A percentile compares a stretch with the other conserved stretches of the same genome.
Conservation (phyloP, 2,888 invertebrate species). For the Caradrina clavipalpis region DNA sequence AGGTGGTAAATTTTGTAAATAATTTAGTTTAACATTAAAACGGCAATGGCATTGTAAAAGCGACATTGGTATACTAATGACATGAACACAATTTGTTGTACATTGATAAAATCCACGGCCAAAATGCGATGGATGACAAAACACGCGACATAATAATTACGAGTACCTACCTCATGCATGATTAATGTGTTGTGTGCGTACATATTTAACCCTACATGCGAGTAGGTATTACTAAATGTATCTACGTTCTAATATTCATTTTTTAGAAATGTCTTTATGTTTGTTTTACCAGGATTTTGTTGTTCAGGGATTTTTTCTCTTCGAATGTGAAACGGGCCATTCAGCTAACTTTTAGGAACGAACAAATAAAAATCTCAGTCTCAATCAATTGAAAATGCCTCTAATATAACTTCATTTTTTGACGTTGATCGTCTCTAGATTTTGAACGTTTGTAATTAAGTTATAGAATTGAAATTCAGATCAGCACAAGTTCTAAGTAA, state of each 20-base stretch:
- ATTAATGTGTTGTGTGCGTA: slow-evolving; percentile 67
- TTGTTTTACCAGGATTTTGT: neutral
- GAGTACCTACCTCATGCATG: slow-evolving; percentile 76
- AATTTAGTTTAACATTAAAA: slow-evolving; percentile 35
- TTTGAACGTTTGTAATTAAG: too few species aligned
- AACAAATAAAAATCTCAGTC: too few species aligned
- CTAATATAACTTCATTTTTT: too few species aligned
- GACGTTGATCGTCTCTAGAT: too few species aligned
- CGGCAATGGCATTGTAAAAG: slow-evolving; percentile 56
- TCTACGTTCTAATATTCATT: neutral
- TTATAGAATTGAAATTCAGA: too few species aligned
- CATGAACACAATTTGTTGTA: slow-evolving; percentile 75
- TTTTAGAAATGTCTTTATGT: slow-evolving; percentile 8
- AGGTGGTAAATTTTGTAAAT: slow-evolving; percentile 46
- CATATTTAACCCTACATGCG: slow-evolving; percentile 60
- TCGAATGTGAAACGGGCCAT: neutral
- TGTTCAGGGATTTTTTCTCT: neutral
- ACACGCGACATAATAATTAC: slow-evolving; percentile 85
- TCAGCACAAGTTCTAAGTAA: too few species aligned
- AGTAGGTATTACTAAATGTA: slow-evolving; percentile 36
- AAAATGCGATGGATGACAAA: slow-evolving; percentile 80
- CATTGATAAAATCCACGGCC: slow-evolving; percentile 80
- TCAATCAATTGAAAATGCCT: too few species aligned
- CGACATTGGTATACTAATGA: slow-evolving; percentile 69
- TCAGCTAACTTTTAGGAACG: too few species aligned